phyloP scores from a whole-genome alignment of 2,888 invertebrate genomes.

The Macaria notata region DNA sequence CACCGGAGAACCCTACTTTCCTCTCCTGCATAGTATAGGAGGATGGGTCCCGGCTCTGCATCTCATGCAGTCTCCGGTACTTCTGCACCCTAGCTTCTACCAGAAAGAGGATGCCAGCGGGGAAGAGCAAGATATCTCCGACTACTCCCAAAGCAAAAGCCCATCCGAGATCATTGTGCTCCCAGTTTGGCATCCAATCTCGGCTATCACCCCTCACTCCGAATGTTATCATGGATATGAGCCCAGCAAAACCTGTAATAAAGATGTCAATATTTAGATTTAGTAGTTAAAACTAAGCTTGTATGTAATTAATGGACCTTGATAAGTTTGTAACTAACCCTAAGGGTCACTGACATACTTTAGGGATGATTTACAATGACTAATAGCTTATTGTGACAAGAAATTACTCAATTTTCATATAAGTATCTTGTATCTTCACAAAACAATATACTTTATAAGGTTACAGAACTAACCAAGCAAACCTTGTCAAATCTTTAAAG shows the following conservation, averaged over 20 bases:
- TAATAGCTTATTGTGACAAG: no score
- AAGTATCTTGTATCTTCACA: no score
- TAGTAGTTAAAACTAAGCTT: no score
- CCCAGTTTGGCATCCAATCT: constrained; percentile 98
- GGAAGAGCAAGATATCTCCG: constrained; percentile 88
- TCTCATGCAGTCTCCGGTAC: constrained; percentile 87
- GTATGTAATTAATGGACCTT: no score
- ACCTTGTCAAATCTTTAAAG: no score
- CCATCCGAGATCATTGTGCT: constrained; percentile 97
- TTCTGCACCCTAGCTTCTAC: constrained; percentile 91
- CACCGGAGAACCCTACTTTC: constrained; percentile 78
- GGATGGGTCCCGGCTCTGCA: constrained; percentile 85
- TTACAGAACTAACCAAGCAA: no score
- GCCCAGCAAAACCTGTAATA: constrained; percentile 86
- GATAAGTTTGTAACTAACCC: no score
- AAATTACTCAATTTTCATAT: no score
- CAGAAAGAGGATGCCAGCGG: constrained; percentile 90
- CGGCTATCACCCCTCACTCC: constrained; percentile 95
- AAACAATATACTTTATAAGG: no score
- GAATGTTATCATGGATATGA: constrained; percentile 93
- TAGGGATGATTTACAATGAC: no score
- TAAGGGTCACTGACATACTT: no score
- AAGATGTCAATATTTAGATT: not conserved
- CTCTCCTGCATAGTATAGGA: constrained; percentile 86
- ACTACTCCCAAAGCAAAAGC: constrained; percentile 93